Conservation (phyloP, 2,797 vertebrate species). For the Protosalanx chinensis region DNA sequence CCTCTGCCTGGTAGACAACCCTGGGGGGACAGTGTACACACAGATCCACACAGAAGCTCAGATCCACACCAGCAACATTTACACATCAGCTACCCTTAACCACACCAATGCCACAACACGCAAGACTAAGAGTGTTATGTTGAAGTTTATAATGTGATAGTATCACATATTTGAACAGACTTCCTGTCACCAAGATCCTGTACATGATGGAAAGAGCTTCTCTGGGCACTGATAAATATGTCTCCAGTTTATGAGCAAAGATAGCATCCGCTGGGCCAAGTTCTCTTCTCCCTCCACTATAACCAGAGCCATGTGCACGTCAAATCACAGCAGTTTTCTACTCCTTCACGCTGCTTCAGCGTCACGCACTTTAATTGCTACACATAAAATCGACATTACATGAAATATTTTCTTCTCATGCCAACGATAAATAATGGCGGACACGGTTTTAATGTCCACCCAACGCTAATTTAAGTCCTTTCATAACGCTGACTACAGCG, state of each 20-base stretch:
- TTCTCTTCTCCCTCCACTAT: slow-evolving; percentile 16
- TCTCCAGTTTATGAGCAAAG: slow-evolving; percentile 23
- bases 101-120: neutral
- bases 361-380: slow-evolving; percentile 60
- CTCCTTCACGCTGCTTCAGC: slow-evolving; percentile 56
- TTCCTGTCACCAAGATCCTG: neutral
- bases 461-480: slow-evolving; percentile 58
- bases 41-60: neutral
- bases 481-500: slow-evolving; percentile 66
- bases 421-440: slow-evolving; percentile 60
- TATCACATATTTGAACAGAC: neutral
- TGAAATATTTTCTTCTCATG: slow-evolving; percentile 61
- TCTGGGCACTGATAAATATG: slow-evolving; percentile 11
- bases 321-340: slow-evolving; percentile 51
- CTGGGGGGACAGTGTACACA: neutral
- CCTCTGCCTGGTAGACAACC: slow-evolving; percentile 9
- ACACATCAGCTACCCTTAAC: neutral
- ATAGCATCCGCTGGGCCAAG: slow-evolving; percentile 1
- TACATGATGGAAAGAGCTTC: neutral
- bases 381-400: slow-evolving; percentile 66
- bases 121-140: neutral
- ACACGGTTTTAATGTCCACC: slow-evolving; percentile 50
- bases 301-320: slow-evolving; percentile 11
- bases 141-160: neutral
- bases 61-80: neutral